phyloP scores from a whole-genome alignment of 2,113 vertebrate species.

The Menidia beryllina region DNA sequence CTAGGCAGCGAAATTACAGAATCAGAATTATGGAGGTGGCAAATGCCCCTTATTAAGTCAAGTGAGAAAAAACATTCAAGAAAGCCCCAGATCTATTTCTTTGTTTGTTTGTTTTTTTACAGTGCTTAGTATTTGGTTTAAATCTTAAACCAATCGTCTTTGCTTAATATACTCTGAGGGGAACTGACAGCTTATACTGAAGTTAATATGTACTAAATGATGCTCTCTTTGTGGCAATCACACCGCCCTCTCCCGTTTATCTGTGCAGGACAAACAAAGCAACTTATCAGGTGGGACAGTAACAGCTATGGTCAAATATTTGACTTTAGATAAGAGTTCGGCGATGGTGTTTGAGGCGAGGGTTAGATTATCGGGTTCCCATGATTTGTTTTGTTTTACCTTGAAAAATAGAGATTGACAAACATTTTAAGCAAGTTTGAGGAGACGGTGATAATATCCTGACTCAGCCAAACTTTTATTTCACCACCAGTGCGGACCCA shows the following conservation, averaged over 20 bases:
- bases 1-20: background rate
- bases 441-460: background rate
- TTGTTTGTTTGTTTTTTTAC: no score
- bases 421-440: background rate
- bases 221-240: background rate
- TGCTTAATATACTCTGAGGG: background rate
- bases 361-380: slow-evolving; percentile 36
- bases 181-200: slow-evolving; percentile 19
- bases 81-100: background rate
- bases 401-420: slow-evolving; percentile 1
- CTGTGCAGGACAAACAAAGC: slow-evolving; percentile 63
- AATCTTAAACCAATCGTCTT: background rate
- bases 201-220: slow-evolving; percentile 14
- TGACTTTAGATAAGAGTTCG: slow-evolving; percentile 70
- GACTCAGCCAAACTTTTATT: background rate
- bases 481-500: background rate
- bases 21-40: slow-evolving; percentile 6
- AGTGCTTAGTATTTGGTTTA: background rate
- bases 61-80: background rate
- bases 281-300: slow-evolving; percentile 59
- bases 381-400: slow-evolving; percentile 19
- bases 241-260: slow-evolving; percentile 52
- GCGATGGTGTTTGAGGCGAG: slow-evolving; percentile 46
- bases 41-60: background rate
- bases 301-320: slow-evolving; percentile 72